phyloP scores from a whole-genome alignment of 1,140 invertebrate genomes.

The Drosophila funebris region DNA sequence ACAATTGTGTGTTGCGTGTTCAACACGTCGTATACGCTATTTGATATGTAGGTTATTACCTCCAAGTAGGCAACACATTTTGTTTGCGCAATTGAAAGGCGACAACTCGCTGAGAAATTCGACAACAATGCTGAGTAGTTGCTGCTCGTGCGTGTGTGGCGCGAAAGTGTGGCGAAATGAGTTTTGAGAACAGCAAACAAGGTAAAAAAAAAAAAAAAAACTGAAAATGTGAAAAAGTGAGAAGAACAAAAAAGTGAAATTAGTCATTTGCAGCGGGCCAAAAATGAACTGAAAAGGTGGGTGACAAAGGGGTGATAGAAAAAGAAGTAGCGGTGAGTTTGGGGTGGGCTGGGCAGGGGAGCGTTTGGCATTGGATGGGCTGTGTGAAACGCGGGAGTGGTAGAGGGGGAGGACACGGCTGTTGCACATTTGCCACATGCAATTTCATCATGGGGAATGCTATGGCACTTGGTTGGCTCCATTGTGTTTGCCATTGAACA shows the following conservation, averaged over 20 bases:
- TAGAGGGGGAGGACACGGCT: conserved; percentile 43
- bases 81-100: conserved; percentile 5
- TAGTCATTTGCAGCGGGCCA: conserved; percentile 66
- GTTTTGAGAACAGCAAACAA: not conserved
- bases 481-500: conserved; percentile 78
- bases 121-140: conserved; percentile 20
- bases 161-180: not conserved
- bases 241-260: conserved; percentile 70
- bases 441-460: conserved; percentile 52
- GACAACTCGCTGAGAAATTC: conserved; percentile 54
- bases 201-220: not conserved
- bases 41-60: conserved; percentile 23
- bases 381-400: not conserved
- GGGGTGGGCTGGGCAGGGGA: not conserved
- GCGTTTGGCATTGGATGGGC: too few species aligned
- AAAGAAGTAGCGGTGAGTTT: too few species aligned
- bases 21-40: conserved; percentile 2
- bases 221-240: too few species aligned
- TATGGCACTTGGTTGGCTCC: conserved; percentile 34
- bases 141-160: too few species aligned
- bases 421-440: conserved; percentile 76
- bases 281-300: conserved; percentile 20
- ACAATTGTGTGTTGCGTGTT: not conserved
- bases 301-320: not conserved
- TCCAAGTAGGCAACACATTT: conserved; percentile 44